Conservation (phyloP, 1,140 invertebrate species). For the Chironomus tepperi region DNA sequence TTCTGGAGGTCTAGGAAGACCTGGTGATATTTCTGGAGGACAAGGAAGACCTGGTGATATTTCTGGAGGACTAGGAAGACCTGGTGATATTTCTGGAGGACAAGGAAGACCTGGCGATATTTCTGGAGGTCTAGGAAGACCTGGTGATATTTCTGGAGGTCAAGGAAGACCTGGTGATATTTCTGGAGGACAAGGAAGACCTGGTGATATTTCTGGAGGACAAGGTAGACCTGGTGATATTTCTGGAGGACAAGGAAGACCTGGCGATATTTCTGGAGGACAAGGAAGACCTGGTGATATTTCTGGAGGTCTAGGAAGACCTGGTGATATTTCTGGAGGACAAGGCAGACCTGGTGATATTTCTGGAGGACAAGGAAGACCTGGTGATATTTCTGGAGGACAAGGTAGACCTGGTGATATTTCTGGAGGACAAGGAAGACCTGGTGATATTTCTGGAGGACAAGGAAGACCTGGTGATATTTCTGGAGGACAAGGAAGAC, state of each 20-base stretch:
- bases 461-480: background rate
- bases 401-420: background rate
- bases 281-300: background rate
- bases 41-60: conserved; percentile 19
- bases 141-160: background rate
- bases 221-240: background rate
- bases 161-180: background rate
- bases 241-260: background rate
- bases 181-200: conserved; percentile 24
- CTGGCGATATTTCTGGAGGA: background rate
- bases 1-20: background rate
- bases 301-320: background rate
- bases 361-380: background rate
- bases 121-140: background rate
- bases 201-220: background rate
- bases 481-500: background rate
- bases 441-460: background rate
- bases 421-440: background rate
- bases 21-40: conserved; percentile 24
- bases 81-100: conserved; percentile 25
- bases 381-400: conserved; percentile 11
- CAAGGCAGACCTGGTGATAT: conserved; percentile 24
- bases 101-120: conserved; percentile 24
- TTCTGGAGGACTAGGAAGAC: background rate
- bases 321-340: background rate